These are phyloP conservation scores for Nemotelus nigrinus DNA, from an alignment of 2,888 invertebrate genomes.

Conservation along the genomic window DNA sequence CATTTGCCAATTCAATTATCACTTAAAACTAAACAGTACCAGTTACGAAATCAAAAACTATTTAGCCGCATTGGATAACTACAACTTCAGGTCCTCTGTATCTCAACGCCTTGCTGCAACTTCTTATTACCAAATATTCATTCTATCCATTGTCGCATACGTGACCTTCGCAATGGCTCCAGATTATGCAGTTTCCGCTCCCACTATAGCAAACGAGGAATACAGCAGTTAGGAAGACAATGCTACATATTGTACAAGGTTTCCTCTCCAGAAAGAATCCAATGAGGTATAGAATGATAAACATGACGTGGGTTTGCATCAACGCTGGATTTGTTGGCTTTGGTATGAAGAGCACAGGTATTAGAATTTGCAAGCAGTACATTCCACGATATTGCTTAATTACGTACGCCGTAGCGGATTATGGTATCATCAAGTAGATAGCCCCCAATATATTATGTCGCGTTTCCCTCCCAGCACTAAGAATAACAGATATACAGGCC, in stretches of 20 bases:
- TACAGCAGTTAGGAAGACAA: slow-evolving; percentile 93
- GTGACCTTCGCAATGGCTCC: slow-evolving; percentile 82
- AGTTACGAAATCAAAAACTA: no score
- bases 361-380: slow-evolving; percentile 98
- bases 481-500: no score
- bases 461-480: no score
- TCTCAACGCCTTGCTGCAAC: slow-evolving; percentile 3
- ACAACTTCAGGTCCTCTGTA: no score
- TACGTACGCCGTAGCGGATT: no score
- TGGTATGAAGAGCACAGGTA: slow-evolving; percentile 95
- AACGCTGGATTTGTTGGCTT: slow-evolving; percentile 97
- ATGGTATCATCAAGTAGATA: no score
- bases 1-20: no score
- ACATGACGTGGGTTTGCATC: slow-evolving; percentile 96
- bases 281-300: slow-evolving; percentile 94
- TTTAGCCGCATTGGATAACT: no score
- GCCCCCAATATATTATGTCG: no score
- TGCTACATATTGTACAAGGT: slow-evolving; percentile 96
- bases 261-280: slow-evolving; percentile 97
- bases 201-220: slow-evolving; percentile 96
- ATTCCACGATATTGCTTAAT: slow-evolving; percentile 65
- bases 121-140: not conserved
- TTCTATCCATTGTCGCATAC: slow-evolving; percentile 68
- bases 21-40: no score
- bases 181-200: slow-evolving; percentile 93